Percentiles rank a stretch among this genome's conserved stretches.
These are phyloP conservation scores for Phyllotis vaccarum DNA, from an alignment of 2,797 vertebrate species.

Conservation along the genomic window DNA sequence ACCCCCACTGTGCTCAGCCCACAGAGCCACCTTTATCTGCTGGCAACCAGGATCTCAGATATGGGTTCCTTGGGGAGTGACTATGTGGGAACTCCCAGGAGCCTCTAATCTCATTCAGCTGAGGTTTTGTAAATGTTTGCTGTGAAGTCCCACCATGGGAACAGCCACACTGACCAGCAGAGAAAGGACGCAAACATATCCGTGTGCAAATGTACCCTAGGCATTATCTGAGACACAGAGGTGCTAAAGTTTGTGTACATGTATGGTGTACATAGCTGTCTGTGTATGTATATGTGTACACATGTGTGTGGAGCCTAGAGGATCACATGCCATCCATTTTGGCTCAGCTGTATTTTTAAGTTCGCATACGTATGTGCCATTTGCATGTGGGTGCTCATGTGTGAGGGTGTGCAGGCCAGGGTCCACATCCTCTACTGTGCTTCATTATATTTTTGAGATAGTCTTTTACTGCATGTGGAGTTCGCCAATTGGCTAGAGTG, in stretches of 20 bases:
- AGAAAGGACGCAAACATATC: neutral
- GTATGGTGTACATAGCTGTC: neutral
- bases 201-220: neutral
- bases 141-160: too few relatives aligned
- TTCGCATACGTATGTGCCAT: too few relatives aligned
- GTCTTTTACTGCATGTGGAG: neutral
- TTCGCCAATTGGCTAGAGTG: neutral
- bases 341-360: neutral
- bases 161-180: neutral
- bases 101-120: neutral
- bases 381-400: neutral
- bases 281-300: neutral
- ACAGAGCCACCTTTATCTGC: neutral
- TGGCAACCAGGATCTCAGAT: neutral
- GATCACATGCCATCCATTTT: neutral
- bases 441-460: neutral
- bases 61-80: too few relatives aligned
- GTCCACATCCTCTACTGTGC: neutral
- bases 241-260: neutral
- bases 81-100: neutral
- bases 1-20: neutral
- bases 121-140: neutral
- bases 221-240: neutral
- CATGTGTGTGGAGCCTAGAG: neutral
- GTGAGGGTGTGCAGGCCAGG: neutral